A percentile compares a stretch with the other conserved stretches of the same genome.
These are phyloP conservation scores for Minunthozetes semirufus DNA, from an alignment of 2,888 invertebrate species.

Conservation along the genomic window DNA sequence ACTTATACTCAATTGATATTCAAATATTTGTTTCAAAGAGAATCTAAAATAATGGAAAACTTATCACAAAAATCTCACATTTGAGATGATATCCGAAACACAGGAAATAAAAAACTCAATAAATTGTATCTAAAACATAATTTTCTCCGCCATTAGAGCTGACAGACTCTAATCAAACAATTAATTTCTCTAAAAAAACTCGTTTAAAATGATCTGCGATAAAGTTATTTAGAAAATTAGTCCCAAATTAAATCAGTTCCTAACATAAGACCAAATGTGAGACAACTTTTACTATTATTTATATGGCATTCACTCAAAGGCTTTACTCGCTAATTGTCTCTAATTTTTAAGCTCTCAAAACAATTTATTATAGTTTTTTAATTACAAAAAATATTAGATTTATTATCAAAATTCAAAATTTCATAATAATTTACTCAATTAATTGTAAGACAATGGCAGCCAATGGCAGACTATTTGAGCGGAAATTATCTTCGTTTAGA, in stretches of 20 bases:
- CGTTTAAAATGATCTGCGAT: not conserved
- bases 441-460: not conserved
- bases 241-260: not conserved
- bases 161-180: not conserved
- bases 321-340: not conserved
- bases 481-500: conserved; percentile 20
- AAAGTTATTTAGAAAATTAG: not conserved
- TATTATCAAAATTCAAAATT: not conserved
- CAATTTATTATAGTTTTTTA: conserved; percentile 1
- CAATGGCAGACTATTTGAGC: conserved; percentile 6
- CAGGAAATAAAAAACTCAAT: not conserved
- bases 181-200: not conserved
- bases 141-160: not conserved
- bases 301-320: not conserved
- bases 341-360: not conserved
- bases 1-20: too few species aligned
- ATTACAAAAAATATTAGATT: not conserved
- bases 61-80: not conserved
- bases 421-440: not conserved
- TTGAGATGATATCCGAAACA: not conserved
- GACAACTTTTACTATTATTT: not conserved
- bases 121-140: not conserved
- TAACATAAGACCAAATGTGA: not conserved
- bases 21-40: not conserved
- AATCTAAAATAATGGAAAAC: not conserved